These are phyloP conservation scores for Spodoptera exigua DNA, from an alignment of 2,888 invertebrate species.

Conservation along the genomic window DNA sequence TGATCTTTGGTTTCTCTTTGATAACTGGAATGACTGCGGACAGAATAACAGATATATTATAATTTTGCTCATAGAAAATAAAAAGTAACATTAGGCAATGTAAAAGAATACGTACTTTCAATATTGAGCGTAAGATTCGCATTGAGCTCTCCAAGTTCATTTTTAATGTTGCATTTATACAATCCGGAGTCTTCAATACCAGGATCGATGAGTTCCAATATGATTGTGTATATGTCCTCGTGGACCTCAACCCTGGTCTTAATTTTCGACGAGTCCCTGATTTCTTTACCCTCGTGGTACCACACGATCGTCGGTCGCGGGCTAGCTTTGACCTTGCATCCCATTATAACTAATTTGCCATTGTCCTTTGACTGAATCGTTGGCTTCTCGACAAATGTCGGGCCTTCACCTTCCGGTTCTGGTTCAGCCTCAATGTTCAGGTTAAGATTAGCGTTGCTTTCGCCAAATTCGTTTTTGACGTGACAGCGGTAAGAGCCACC, in stretches of 20 bases:
- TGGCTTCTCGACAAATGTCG: constrained; percentile 97
- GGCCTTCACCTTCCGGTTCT: constrained; percentile 97
- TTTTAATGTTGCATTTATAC: constrained; percentile 99
- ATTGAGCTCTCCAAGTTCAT: constrained; percentile 98
- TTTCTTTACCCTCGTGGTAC: constrained; percentile 89
- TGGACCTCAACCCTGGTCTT: constrained; percentile 94
- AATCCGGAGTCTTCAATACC: constrained; percentile 98
- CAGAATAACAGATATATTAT: constrained; percentile 42
- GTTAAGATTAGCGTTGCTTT: constrained; percentile 98
- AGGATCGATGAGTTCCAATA: constrained; percentile 96
- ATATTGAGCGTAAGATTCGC: constrained; percentile 99
- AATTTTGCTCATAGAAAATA: too few species aligned
- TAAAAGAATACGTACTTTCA: constrained; percentile 93
- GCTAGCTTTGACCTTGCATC: constrained; percentile 87
- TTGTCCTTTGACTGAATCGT: constrained; percentile 93
- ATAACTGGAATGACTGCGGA: constrained; percentile 96
- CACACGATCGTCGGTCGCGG: constrained; percentile 86
- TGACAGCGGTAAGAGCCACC: constrained; percentile 94
- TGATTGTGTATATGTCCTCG: constrained; percentile 95
- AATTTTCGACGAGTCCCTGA: constrained; percentile 94
- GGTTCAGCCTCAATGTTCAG: constrained; percentile 98
- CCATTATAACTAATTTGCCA: constrained; percentile 86
- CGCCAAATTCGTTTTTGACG: constrained; percentile 98
- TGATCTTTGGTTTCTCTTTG: constrained; percentile 97
- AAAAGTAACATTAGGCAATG: too few species aligned